Percentiles rank a stretch among this genome's conserved stretches.
These are phyloP conservation scores for Sorex fumeus DNA, from an alignment of 2,113 vertebrate genomes.

Conservation along the genomic window DNA sequence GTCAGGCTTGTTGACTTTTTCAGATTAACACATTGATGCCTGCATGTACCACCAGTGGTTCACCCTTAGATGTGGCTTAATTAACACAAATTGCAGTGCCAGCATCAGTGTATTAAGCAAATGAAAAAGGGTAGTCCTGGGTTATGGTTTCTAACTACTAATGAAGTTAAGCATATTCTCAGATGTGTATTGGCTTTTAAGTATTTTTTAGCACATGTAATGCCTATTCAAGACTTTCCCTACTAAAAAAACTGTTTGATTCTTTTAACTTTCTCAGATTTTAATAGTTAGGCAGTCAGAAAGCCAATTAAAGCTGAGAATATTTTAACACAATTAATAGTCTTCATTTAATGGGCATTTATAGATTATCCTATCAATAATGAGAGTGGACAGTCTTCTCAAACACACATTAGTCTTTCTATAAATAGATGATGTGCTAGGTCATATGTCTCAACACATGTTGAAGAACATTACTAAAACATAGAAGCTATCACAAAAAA, in stretches of 20 bases:
- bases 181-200: neutral
- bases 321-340: neutral
- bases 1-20: constrained; percentile 48
- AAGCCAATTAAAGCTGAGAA: constrained; percentile 24
- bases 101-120: no score
- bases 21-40: neutral
- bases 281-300: neutral
- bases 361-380: neutral
- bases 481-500: neutral
- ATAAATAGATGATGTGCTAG: neutral
- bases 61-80: no score
- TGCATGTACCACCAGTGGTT: no score
- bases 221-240: neutral
- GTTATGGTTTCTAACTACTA: constrained; percentile 51
- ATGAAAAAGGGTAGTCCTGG: no score
- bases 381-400: neutral
- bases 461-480: neutral
- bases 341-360: neutral
- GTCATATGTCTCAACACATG: neutral
- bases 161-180: constrained; percentile 26
- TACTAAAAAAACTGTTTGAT: constrained; percentile 30
- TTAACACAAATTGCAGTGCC: no score
- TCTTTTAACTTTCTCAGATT: constrained; percentile 36
- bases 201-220: constrained; percentile 12
- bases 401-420: neutral